A percentile compares a stretch with the other conserved stretches of the same genome.
These are phyloP conservation scores for Morpho achilles DNA, from an alignment of 2,888 invertebrate species.

Conservation along the genomic window DNA sequence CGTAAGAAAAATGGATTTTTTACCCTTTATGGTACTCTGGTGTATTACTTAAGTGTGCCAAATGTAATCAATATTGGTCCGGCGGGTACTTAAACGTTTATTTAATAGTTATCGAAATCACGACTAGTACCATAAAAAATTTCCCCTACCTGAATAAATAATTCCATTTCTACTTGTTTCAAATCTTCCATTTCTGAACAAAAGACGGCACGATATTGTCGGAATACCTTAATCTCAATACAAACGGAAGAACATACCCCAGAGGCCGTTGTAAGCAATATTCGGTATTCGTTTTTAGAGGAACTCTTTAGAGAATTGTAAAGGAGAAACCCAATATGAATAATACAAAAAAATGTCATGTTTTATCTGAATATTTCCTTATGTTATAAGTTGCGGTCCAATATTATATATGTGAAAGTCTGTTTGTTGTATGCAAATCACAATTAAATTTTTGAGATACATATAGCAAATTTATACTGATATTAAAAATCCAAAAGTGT, in stretches of 20 bases:
- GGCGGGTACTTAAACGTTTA: background rate
- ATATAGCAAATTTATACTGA: too few relatives aligned
- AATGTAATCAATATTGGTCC: too few relatives aligned
- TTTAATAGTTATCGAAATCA: background rate
- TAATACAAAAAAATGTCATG: constrained; percentile 9
- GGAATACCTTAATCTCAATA: constrained; percentile 15
- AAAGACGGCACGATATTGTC: background rate
- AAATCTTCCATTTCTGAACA: background rate
- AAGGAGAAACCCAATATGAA: constrained; percentile 17
- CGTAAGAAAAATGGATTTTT: too few relatives aligned
- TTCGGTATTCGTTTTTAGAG: constrained; percentile 21
- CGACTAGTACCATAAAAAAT: background rate
- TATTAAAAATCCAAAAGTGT: too few relatives aligned
- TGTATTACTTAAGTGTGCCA: too few relatives aligned
- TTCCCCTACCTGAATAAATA: background rate
- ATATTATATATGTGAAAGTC: background rate
- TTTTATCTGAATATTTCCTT: constrained; percentile 4
- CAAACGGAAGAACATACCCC: constrained; percentile 8
- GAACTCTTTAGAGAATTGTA: constrained; percentile 17
- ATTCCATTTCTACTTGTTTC: background rate
- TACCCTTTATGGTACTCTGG: too few relatives aligned
- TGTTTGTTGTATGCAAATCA: background rate
- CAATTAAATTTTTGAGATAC: too few relatives aligned
- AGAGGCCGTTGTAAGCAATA: constrained; percentile 17
- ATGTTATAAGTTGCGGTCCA: background rate